A percentile compares a stretch with the other conserved stretches of the same genome.
Evolutionary conservation across 2,888 invertebrate species (phyloP).

Genomic region (Hipparchia sbordonii): DNA sequence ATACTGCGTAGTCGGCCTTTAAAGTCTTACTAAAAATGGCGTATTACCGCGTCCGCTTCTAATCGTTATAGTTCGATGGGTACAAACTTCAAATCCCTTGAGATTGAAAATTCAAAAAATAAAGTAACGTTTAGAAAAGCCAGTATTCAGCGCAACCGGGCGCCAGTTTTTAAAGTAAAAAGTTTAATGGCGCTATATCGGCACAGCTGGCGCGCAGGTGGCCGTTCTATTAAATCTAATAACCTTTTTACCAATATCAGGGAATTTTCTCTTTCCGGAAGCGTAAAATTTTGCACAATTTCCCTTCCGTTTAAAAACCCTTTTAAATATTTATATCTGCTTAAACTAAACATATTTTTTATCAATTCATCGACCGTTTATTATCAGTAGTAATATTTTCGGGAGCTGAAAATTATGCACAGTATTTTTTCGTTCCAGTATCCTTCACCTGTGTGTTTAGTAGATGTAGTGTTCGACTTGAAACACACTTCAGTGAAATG

Average conservation of each 20-base stretch:
- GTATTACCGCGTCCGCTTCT: no score
- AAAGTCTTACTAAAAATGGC: no score
- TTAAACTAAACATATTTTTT: no score
- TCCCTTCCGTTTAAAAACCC: background rate
- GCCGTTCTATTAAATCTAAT: constrained; percentile 35
- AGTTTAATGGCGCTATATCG: constrained; percentile 27
- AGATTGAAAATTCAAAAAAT: background rate
- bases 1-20: no score
- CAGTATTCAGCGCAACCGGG: constrained; percentile 17
- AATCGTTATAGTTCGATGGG: no score
- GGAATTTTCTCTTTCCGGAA: background rate
- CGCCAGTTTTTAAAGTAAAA: constrained; percentile 18
- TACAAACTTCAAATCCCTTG: background rate
- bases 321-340: background rate
- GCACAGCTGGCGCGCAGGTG: constrained; percentile 27
- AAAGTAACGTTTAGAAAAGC: constrained; percentile 15
- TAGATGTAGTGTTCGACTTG: no score
- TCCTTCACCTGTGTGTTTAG: no score
- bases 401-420: no score
- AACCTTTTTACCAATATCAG: constrained; percentile 33
- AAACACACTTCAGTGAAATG: no score
- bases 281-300: background rate
- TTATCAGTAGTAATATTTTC: no score
- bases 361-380: no score
- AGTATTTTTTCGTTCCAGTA: no score